Evolutionary conservation across 2,888 invertebrate species (phyloP), one percentile per base, ranked within the genome.

Genomic region (Ophion costatus): DNA sequence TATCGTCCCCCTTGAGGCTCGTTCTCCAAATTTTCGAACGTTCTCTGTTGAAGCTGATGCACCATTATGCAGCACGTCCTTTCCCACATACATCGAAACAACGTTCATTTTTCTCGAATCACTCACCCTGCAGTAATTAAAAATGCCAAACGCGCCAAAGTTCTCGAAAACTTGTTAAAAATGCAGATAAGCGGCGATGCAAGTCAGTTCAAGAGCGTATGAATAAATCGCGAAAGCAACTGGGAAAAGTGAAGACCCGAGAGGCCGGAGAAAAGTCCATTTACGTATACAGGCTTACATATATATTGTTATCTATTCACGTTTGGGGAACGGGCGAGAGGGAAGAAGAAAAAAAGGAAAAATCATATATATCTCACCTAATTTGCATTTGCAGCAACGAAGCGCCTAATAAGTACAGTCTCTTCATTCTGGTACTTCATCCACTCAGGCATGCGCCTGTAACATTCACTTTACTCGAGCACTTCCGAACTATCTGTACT

Each of bases 371-470:
- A 64, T 56, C 71, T 82, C 71, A 85, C 66, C 82, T 79, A 82
- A 85, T 85, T 85, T 85, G 85, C 82, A 85, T 82, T 80, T 71
- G 73, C 56, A 80, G 71, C 80, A 79, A 82, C 77, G 83, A 80
- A 84, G 80, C 80, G 83, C 77, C 84, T 84, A 80, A 84, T 80
- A 80, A 83, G 83, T 83, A 61, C 56, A 80, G 67, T 74, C 73
- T 77, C 80, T 80, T 84, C 67, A 70, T 75, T 38, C 71, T 11
- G 56, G 76, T 33, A 57, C 70, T 67, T 33, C 64, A 67, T 75
- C 29, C 74, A 82, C 63, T 86, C 82, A 86, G 78, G 82, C 75
- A 61, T 73, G 80, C 73, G 66, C 73, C 69, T 42, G 56, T 29
- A 61, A 14, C 69, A 77, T 80, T 76, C 69, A 74, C 84, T 66